Percentiles rank a stretch among this genome's conserved stretches.
Conservation (phyloP, 2,113 vertebrate species). For the Cygnus buccinator region DNA sequence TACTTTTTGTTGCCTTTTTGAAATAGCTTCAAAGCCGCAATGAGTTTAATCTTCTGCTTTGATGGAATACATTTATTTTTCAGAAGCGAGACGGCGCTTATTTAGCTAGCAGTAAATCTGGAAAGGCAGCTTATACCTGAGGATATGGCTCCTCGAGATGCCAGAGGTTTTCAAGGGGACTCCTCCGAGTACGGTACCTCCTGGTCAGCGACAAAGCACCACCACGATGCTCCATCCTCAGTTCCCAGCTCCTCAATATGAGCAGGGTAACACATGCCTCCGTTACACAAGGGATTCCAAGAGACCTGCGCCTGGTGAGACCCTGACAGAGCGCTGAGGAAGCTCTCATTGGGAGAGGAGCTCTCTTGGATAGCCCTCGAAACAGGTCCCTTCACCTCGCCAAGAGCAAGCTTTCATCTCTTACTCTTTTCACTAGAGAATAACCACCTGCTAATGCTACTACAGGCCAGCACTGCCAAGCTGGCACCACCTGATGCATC, state of each 20-base stretch:
- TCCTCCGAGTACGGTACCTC: rapidly evolving
- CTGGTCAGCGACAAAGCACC: not conserved
- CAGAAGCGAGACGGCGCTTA: not conserved
- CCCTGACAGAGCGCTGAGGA: rapidly evolving
- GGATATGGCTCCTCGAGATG: rapidly evolving
- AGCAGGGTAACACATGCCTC: not conserved
- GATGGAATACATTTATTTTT: not conserved
- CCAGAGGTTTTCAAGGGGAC: not conserved
- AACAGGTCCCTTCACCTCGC: not conserved
- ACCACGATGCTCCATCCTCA: rapidly evolving
- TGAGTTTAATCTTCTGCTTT: not conserved
- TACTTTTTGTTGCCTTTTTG: not conserved
- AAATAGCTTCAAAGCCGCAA: not conserved
- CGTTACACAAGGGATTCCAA: rapidly evolving
- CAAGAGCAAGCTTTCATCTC: not conserved
- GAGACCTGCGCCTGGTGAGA: rapidly evolving
- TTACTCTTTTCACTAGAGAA: not conserved
- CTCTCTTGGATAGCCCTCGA: not conserved
- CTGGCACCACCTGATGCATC: rapidly evolving
- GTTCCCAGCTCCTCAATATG: rapidly evolving
- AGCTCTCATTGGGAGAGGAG: not conserved
- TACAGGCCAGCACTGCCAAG: not conserved
- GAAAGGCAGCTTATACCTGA: not conserved
- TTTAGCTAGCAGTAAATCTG: not conserved
- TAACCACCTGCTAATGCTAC: rapidly evolving